Conservation (phyloP, 2,888 invertebrate genomes). For the Cecidostiba fungosa region DNA sequence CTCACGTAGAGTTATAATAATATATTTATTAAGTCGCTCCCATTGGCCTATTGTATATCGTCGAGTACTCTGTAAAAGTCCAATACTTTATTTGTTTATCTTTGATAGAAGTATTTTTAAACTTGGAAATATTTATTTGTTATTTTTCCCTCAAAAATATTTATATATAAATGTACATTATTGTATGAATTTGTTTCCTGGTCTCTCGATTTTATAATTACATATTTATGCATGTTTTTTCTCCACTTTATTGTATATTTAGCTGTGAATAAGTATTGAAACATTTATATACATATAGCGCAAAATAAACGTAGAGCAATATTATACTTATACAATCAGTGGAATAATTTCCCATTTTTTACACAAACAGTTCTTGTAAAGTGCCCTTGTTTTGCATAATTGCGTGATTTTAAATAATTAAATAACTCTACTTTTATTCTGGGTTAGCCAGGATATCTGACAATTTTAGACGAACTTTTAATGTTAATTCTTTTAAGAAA, state of each 20-base stretch:
- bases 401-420: slow-evolving; percentile 25
- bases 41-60: slow-evolving; percentile 52
- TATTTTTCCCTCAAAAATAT: slow-evolving; percentile 53
- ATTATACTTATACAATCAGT: background rate
- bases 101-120: slow-evolving; percentile 25
- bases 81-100: slow-evolving; percentile 30
- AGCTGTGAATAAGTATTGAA: slow-evolving; percentile 35
- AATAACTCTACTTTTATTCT: slow-evolving; percentile 37
- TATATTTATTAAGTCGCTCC: slow-evolving; percentile 51
- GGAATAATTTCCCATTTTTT: slow-evolving; percentile 17
- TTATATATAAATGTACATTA: slow-evolving; percentile 47
- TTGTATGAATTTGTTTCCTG: slow-evolving; percentile 38
- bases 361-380: slow-evolving; percentile 9
- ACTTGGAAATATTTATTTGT: slow-evolving; percentile 55
- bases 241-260: slow-evolving; percentile 21
- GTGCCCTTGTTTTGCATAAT: slow-evolving; percentile 8
- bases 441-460: slow-evolving; percentile 1
- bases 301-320: slow-evolving; percentile 35
- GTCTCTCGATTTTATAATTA: slow-evolving; percentile 10
- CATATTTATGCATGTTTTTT: slow-evolving; percentile 40
- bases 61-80: slow-evolving; percentile 11
- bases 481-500: slow-evolving; percentile 31
- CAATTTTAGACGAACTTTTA: slow-evolving; percentile 33
- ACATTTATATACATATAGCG: slow-evolving; percentile 29
- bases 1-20: slow-evolving; percentile 47